Evolutionary conservation across 2,797 vertebrate genomes (phyloP).

Genomic region (Enteromius trimaculatus): DNA sequence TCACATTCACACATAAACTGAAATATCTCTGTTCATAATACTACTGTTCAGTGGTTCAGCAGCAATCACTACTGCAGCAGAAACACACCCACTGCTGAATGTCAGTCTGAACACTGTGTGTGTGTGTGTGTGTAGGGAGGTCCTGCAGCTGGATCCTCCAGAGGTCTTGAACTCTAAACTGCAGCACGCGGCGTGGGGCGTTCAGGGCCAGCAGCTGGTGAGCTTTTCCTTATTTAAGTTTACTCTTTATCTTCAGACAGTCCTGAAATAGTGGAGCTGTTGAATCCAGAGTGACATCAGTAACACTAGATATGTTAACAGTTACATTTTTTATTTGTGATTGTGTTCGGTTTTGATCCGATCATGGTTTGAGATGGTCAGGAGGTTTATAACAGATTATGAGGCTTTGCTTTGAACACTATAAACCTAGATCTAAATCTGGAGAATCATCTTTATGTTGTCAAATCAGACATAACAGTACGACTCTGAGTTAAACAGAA

Average conservation of each 20-base stretch:
- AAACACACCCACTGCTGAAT: neutral
- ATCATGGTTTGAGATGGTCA: neutral
- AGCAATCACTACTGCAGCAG: neutral
- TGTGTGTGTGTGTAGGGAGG: slow-evolving; percentile 70
- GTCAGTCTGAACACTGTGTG: neutral
- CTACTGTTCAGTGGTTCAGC: neutral
- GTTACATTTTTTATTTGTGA: neutral
- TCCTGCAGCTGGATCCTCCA: slow-evolving; percentile 79
- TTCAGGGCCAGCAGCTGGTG: slow-evolving; percentile 78
- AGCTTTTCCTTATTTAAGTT: slow-evolving; percentile 43
- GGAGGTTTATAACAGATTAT: neutral
- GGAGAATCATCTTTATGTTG: neutral
- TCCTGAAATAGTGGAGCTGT: neutral
- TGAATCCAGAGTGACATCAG: neutral
- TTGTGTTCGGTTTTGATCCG: neutral
- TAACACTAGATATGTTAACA: neutral
- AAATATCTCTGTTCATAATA: too few relatives aligned
- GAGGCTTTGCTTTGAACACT: neutral
- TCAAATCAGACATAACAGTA: neutral
- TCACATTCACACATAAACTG: neutral
- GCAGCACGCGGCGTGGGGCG: slow-evolving; percentile 81
- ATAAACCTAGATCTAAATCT: too few relatives aligned
- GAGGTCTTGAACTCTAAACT: slow-evolving; percentile 79
- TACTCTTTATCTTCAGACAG: neutral
- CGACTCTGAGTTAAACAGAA: neutral